Percentiles rank a stretch among this genome's conserved stretches.
These are phyloP conservation scores for Thymelicus lineola DNA, from an alignment of 2,888 invertebrate genomes.

Conservation along the genomic window DNA sequence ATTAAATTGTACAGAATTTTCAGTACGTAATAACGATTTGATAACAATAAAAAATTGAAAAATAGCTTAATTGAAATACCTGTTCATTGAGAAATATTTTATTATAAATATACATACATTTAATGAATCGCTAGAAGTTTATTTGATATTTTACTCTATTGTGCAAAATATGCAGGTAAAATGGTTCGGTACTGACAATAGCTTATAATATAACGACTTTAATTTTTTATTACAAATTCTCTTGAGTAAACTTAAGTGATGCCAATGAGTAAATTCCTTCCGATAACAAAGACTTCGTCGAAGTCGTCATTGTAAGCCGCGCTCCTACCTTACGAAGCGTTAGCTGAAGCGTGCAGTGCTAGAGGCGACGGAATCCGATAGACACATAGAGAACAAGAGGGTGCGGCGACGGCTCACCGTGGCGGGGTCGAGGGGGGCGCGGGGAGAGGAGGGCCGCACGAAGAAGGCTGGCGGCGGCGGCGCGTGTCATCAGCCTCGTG, in stretches of 20 bases:
- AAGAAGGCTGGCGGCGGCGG: slow-evolving; percentile 82
- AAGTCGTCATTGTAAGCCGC: slow-evolving; percentile 50
- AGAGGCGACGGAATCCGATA: slow-evolving; percentile 80
- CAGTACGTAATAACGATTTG: neutral
- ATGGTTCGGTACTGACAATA: slow-evolving; percentile 21
- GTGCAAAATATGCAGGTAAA: slow-evolving; percentile 20
- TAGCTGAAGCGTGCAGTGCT: slow-evolving; percentile 82
- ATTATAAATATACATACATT: slow-evolving; percentile 12
- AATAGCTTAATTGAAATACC: slow-evolving; percentile 5
- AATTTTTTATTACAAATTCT: slow-evolving; percentile 6
- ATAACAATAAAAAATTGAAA: neutral
- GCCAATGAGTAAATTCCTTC: slow-evolving; percentile 6
- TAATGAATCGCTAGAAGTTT: slow-evolving; percentile 16
- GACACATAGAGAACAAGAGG: slow-evolving; percentile 74
- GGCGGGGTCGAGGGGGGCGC: slow-evolving; percentile 81
- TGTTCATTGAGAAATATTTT: neutral
- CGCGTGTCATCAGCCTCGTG: slow-evolving; percentile 84
- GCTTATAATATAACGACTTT: slow-evolving; percentile 35
- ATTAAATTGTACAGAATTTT: slow-evolving; percentile 1
- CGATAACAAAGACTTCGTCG: slow-evolving; percentile 25
- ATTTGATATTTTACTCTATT: slow-evolving; percentile 13
- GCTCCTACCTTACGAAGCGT: slow-evolving; percentile 82
- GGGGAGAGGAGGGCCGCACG: slow-evolving; percentile 83
- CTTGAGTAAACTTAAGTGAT: neutral
- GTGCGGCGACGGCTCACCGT: slow-evolving; percentile 83